Evolutionary conservation across 2,113 vertebrate species (phyloP).

Genomic region (Baryphthengus martii): DNA sequence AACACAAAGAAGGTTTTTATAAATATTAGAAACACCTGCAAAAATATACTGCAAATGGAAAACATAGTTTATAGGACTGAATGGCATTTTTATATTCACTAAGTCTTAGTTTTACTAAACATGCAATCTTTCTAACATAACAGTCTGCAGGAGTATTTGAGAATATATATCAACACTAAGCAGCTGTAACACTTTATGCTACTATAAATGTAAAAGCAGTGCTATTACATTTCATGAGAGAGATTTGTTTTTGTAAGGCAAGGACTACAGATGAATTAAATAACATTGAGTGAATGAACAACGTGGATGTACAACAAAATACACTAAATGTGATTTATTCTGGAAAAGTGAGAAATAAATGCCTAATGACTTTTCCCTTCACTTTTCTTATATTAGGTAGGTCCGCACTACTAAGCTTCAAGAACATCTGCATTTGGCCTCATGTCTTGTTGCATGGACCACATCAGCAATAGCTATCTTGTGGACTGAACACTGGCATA

Average conservation of each 20-base stretch:
- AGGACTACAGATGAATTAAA: background rate
- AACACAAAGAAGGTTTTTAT: background rate
- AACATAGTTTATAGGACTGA: background rate
- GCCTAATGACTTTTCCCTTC: background rate
- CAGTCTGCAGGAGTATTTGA: background rate
- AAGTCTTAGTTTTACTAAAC: constrained; percentile 19
- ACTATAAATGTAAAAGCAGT: constrained; percentile 18
- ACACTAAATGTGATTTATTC: background rate
- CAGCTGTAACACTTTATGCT: constrained; percentile 6
- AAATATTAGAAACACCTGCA: background rate
- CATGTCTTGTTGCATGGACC: background rate
- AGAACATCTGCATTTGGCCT: background rate
- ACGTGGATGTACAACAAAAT: background rate
- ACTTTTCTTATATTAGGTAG: background rate
- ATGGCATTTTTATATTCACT: constrained; percentile 24
- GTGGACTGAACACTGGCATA: background rate
- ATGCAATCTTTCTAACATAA: background rate
- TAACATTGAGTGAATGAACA: background rate
- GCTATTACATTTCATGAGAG: background rate
- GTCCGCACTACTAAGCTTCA: background rate
- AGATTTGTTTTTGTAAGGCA: background rate
- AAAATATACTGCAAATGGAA: background rate
- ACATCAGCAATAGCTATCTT: background rate
- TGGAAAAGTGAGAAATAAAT: background rate
- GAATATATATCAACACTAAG: constrained; percentile 22